These are phyloP conservation scores for Telmatochromis sp. DNA, from an alignment of 2,113 vertebrate genomes.

Conservation along the genomic window DNA sequence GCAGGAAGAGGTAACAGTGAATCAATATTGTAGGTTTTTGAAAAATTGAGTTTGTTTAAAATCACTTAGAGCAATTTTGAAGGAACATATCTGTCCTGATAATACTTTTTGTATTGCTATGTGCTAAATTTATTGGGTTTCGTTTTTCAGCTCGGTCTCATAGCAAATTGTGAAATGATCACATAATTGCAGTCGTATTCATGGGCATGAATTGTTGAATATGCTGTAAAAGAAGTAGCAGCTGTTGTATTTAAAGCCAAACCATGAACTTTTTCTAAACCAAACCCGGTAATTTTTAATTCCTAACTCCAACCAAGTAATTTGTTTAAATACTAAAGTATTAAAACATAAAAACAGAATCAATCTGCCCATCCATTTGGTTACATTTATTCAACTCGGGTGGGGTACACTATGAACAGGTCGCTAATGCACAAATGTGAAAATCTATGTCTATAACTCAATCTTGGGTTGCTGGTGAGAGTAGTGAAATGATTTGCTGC, in stretches of 20 bases:
- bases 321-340: neutral
- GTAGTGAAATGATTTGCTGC: neutral
- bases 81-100: neutral
- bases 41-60: neutral
- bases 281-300: neutral
- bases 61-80: neutral
- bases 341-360: neutral
- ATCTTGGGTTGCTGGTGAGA: neutral
- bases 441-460: neutral
- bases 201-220: neutral
- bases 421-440: neutral
- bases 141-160: rapidly evolving
- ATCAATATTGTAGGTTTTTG: neutral
- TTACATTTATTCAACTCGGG: neutral
- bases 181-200: neutral
- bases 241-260: neutral
- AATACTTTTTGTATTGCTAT: neutral
- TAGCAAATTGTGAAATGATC: neutral
- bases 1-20: neutral
- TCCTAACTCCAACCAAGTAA: neutral
- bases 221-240: neutral
- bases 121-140: neutral
- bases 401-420: neutral
- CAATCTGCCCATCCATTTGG: neutral
- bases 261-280: neutral